Percentiles rank a stretch among this genome's conserved stretches.
phyloP scores from a whole-genome alignment of 2,888 invertebrate genomes.

The Acleris sparsana region DNA sequence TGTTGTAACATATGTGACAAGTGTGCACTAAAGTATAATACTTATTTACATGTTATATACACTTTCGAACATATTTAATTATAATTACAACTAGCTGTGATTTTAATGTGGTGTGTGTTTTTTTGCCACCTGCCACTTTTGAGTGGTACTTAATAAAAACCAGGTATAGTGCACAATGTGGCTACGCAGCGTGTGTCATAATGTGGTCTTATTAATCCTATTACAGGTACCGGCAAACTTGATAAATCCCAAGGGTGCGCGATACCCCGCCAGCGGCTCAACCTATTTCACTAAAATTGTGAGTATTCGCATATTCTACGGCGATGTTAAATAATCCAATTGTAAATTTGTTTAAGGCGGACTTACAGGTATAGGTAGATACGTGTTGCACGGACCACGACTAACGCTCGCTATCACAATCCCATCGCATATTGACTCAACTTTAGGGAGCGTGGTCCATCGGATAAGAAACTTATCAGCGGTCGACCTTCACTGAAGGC shows the following conservation, averaged over 20 bases:
- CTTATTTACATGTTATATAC: no score
- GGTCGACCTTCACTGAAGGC: slow-evolving; percentile 79
- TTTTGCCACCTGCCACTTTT: not conserved
- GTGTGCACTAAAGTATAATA: no score
- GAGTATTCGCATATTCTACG: no score
- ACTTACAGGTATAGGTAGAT: slow-evolving; percentile 13
- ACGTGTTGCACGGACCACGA: slow-evolving; percentile 1
- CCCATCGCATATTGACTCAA: slow-evolving; percentile 68
- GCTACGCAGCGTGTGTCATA: not conserved
- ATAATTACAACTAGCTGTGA: slow-evolving; percentile 4
- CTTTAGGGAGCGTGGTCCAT: slow-evolving; percentile 70
- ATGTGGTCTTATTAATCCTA: not conserved
- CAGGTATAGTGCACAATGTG: not conserved
- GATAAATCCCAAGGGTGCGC: no score
- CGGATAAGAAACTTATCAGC: slow-evolving; percentile 43
- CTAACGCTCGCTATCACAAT: slow-evolving; percentile 55
- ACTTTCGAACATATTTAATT: not conserved
- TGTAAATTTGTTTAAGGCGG: slow-evolving; percentile 17
- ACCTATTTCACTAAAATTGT: no score
- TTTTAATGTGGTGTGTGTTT: not conserved
- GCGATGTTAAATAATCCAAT: no score
- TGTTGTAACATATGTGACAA: no score
- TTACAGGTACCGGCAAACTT: not conserved
- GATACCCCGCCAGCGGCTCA: no score
- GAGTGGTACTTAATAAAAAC: slow-evolving; percentile 1